Percentiles rank a stretch among this genome's conserved stretches.
These are phyloP conservation scores for Vultur gryphus DNA, from an alignment of 2,797 vertebrate genomes.

Conservation along the genomic window DNA sequence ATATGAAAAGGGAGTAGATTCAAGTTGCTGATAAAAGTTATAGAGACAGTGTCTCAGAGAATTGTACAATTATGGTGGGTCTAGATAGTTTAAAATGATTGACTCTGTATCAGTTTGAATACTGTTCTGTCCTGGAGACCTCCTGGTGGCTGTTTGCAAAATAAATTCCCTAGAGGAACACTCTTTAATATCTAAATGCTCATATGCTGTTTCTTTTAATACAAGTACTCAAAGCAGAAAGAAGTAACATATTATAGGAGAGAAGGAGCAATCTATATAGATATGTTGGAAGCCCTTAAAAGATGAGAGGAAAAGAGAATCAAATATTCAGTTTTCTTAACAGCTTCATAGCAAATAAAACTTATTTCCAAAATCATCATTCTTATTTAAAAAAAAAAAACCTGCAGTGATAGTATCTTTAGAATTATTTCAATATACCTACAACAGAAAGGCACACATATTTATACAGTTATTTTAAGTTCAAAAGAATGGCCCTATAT, in stretches of 20 bases:
- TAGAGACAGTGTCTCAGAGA: neutral
- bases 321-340: neutral
- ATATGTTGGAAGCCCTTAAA: neutral
- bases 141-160: neutral
- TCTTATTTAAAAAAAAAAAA: neutral
- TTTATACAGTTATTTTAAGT: neutral
- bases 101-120: neutral
- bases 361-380: neutral
- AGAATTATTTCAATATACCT: neutral
- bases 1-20: neutral
- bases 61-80: neutral
- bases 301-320: neutral
- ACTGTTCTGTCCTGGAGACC: neutral
- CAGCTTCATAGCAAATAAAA: neutral
- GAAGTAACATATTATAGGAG: neutral
- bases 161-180: neutral
- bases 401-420: neutral
- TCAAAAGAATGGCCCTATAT: neutral
- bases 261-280: neutral
- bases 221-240: neutral
- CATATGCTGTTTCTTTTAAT: neutral
- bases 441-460: neutral
- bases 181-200: neutral
- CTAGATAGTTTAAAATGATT: neutral
- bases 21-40: neutral